phyloP scores from a whole-genome alignment of 1,140 invertebrate species.

The Diorhabda carinulata region DNA sequence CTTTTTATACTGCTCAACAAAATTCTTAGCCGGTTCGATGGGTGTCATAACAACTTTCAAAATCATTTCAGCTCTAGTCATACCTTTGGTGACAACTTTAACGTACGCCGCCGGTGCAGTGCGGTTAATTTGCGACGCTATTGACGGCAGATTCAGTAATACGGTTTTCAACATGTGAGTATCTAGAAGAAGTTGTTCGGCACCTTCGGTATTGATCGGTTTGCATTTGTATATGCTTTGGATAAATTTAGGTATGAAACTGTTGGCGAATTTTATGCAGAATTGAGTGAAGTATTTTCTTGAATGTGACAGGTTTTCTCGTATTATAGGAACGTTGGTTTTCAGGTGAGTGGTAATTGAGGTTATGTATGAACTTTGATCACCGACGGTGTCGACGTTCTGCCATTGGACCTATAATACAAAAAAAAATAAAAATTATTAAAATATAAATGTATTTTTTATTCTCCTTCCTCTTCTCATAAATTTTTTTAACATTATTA shows the following conservation, averaged over 20 bases:
- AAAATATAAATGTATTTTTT: too few species aligned
- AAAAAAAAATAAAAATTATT: not conserved
- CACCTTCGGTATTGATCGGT: constrained; percentile 86
- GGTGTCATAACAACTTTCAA: constrained; percentile 97
- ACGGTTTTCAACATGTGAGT: constrained; percentile 97
- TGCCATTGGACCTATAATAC: constrained; percentile 79
- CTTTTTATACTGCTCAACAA: constrained; percentile 88
- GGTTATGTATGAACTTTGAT: constrained; percentile 93
- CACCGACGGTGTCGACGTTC: constrained; percentile 88
- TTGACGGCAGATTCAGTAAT: constrained; percentile 89
- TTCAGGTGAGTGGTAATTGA: constrained; percentile 85
- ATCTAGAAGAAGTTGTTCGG: constrained; percentile 95
- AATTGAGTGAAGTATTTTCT: constrained; percentile 98
- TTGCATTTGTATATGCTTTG: constrained; percentile 93
- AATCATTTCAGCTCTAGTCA: constrained; percentile 98
- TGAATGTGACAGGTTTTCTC: constrained; percentile 90
- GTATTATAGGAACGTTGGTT: constrained; percentile 81
- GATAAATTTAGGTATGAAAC: constrained; percentile 94
- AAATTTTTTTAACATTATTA: too few species aligned
- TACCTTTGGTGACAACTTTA: constrained; percentile 88
- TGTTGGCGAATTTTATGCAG: constrained; percentile 92
- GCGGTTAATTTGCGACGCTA: constrained; percentile 80
- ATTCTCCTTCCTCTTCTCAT: too few species aligned
- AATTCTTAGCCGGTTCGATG: constrained; percentile 78
- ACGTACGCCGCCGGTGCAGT: constrained; percentile 82